Base-by-base conservation (phyloP, 2,113 vertebrate genomes). In the Crotophaga sulcirostris region DNA sequence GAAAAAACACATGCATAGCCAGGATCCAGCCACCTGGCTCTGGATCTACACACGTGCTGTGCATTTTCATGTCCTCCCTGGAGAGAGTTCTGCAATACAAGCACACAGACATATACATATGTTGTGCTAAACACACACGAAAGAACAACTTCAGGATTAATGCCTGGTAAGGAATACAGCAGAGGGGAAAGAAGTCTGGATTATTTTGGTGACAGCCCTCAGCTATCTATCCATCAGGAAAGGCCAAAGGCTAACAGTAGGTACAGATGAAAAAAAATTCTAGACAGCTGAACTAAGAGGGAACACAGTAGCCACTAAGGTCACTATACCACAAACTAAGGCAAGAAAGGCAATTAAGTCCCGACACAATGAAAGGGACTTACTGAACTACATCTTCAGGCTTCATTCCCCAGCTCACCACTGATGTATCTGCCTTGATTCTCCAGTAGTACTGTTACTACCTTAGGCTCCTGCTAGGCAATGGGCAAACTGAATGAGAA, bases 11-110 rank as follows among this genome's bases (percentile, higher is more conserved):
- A 21, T 13, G 45, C 1, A 5, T 55, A 78, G 31, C 36, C 76
- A 73, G 38, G 42, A 88, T 63, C 34, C 73, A 84, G 38, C 18
- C 88, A 77, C 56, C 47, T 87, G 76, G 64, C 73, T 74, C 72
- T 56, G 24, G 20, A 89, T 64, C 56, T 60, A 81, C 52, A 78
- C 38, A 59, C 40, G 52, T 20, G 34, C 40, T 82, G 49, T 26
- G 52, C 24, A 58, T 52, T 82, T 90, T 88, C 45, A 88, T 16
- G 45, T 47, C 51, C 42, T 90, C 34, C 67, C 29, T 7, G 0
- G 8, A 76, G 36, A 54, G 94, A 76, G 51, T 40, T 17, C 62
- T 7, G 2, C 56, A 40, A 58, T 60, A 63, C 13, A 84, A 89
- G 74, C 54, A 67, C 26, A 58, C 3, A 1, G n/a, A 84, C 83